These are phyloP conservation scores for Limanda limanda DNA, from an alignment of 2,113 vertebrate species.

Conservation along the genomic window DNA sequence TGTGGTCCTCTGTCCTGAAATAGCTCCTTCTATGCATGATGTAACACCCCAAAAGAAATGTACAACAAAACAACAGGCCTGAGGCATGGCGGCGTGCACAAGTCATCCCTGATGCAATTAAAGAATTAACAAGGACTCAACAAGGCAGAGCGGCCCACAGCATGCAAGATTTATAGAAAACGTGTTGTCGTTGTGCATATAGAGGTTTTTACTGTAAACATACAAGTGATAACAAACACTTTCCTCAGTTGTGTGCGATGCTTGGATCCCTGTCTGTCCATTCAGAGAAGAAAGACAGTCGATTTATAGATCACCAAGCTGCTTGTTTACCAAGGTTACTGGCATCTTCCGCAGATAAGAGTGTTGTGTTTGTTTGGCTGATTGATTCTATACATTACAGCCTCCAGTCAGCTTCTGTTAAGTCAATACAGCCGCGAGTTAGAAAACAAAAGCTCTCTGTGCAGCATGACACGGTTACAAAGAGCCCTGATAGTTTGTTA, in stretches of 20 bases:
- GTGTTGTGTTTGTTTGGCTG: slow-evolving; percentile 47
- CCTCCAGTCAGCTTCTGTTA: slow-evolving; percentile 47
- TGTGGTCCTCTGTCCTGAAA: slow-evolving; percentile 52
- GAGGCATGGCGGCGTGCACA: slow-evolving; percentile 2
- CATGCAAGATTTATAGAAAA: slow-evolving; percentile 19
- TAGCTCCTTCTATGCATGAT: slow-evolving; percentile 49
- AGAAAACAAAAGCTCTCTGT: slow-evolving; percentile 50
- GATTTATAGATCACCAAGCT: slow-evolving; percentile 37
- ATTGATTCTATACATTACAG: slow-evolving; percentile 62
- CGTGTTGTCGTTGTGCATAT: not conserved
- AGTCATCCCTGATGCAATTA: slow-evolving; percentile 47
- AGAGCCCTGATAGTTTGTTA: slow-evolving; percentile 26
- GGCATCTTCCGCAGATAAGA: slow-evolving; percentile 52
- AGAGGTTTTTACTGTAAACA: slow-evolving; percentile 19
- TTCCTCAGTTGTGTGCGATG: not conserved
- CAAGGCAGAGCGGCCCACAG: slow-evolving; percentile 8
- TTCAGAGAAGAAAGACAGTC: slow-evolving; percentile 9
- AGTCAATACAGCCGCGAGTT: slow-evolving; percentile 51
- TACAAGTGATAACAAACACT: slow-evolving; percentile 3
- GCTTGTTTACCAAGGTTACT: slow-evolving; percentile 61
- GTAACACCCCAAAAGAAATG: slow-evolving; percentile 53
- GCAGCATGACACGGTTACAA: slow-evolving; percentile 18
- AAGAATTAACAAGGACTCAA: slow-evolving; percentile 24
- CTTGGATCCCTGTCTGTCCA: not conserved
- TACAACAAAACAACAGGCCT: slow-evolving; percentile 40